These are phyloP conservation scores for Vanessa cardui DNA, from an alignment of 2,888 invertebrate genomes.

Conservation along the genomic window DNA sequence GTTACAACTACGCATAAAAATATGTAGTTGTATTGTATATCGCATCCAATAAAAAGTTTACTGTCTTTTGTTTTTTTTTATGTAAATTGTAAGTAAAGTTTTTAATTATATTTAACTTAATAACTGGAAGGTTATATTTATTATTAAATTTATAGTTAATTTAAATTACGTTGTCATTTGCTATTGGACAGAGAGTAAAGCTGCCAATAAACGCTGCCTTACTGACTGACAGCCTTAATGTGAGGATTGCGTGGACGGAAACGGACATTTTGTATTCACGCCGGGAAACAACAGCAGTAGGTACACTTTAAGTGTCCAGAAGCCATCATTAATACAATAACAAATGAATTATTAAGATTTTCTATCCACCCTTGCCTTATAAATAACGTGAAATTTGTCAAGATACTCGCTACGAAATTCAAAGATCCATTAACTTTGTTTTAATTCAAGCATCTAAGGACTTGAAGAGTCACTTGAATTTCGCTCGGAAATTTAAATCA, in stretches of 20 bases:
- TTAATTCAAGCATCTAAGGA: constrained; percentile 39
- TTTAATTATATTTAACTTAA: background rate
- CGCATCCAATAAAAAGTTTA: background rate
- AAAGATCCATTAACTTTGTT: constrained; percentile 44
- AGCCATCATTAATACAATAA: constrained; percentile 67
- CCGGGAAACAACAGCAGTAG: constrained; percentile 60
- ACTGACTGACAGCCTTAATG: constrained; percentile 76
- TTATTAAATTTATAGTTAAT: constrained; percentile 7
- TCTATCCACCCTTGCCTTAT: constrained; percentile 51
- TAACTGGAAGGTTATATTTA: background rate
- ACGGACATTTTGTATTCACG: constrained; percentile 75
- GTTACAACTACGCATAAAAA: too few relatives aligned
- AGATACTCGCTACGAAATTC: constrained; percentile 40
- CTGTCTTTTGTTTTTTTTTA: background rate
- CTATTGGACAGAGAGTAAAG: constrained; percentile 44
- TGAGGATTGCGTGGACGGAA: constrained; percentile 76
- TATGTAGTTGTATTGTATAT: background rate
- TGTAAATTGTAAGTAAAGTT: too few relatives aligned
- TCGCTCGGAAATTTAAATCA: constrained; percentile 37
- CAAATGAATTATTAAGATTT: constrained; percentile 65
- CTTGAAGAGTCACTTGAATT: constrained; percentile 38
- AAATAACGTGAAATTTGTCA: constrained; percentile 52
- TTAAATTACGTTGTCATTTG: constrained; percentile 33
- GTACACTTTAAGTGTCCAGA: constrained; percentile 67
- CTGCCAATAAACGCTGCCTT: constrained; percentile 51